Conservation (phyloP, 2,113 vertebrate species). For the Clinocottus analis region DNA sequence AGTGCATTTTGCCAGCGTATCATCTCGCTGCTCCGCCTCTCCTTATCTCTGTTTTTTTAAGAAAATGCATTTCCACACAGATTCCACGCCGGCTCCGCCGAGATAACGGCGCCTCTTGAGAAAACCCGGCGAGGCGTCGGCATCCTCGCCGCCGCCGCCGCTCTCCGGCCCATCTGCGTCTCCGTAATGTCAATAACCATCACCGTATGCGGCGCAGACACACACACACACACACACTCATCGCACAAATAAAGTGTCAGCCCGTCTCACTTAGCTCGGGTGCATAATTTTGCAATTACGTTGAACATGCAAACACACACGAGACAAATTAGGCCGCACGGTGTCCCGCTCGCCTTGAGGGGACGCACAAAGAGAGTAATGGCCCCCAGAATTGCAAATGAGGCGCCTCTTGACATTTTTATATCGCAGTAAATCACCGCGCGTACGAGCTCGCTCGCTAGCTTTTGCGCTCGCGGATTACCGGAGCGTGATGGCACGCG, state of each 20-base stretch:
- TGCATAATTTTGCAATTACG: slow-evolving; percentile 45
- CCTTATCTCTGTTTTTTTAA: slow-evolving; percentile 33
- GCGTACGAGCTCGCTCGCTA: slow-evolving; percentile 35
- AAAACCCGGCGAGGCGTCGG: background rate
- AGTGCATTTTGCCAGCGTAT: background rate
- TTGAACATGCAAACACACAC: slow-evolving; percentile 41
- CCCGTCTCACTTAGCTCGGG: slow-evolving; percentile 30
- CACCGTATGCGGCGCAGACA: slow-evolving; percentile 7
- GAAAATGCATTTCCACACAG: background rate
- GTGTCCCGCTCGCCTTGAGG: slow-evolving; percentile 48
- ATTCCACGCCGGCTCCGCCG: slow-evolving; percentile 4
- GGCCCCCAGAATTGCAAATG: slow-evolving; percentile 62
- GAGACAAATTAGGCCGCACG: slow-evolving; percentile 40
- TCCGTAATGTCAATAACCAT: background rate
- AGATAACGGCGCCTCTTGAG: background rate
- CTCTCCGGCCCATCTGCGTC: background rate
- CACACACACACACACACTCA: no score
- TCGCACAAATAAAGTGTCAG: slow-evolving; percentile 34
- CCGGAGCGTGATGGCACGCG: slow-evolving; percentile 44
- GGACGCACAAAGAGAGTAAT: slow-evolving; percentile 42
- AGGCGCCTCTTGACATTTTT: slow-evolving; percentile 69
- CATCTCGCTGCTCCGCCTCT: background rate
- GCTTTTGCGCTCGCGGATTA: slow-evolving; percentile 51
- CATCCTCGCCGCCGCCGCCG: no score
- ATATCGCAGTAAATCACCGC: slow-evolving; percentile 62